Percentiles rank a stretch among this genome's conserved stretches.
phyloP scores from a whole-genome alignment of 2,113 vertebrate species.

The Zapus hudsonius region DNA sequence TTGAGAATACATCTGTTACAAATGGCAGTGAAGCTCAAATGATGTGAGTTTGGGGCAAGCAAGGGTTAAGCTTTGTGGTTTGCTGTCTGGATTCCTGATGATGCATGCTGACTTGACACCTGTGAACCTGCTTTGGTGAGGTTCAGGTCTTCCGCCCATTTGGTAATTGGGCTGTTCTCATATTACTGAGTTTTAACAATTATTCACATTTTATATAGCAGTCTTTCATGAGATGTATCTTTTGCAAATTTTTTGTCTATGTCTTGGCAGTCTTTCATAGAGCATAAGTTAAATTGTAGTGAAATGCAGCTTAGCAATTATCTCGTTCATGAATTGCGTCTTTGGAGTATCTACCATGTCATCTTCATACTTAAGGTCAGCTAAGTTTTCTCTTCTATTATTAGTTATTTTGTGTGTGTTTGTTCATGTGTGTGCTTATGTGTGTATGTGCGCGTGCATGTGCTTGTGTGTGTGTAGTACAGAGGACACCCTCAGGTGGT shows the following conservation, averaged over 20 bases:
- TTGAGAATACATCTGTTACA: background rate
- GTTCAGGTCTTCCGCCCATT: too few species aligned
- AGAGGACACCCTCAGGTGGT: too few species aligned
- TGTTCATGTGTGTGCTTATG: too few species aligned
- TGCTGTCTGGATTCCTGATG: constrained; percentile 19
- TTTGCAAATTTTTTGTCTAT: too few species aligned
- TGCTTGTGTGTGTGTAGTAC: too few species aligned
- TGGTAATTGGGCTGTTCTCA: too few species aligned
- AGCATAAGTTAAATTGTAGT: background rate
- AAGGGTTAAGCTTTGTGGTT: background rate
- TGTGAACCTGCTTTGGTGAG: background rate
- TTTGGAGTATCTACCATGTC: background rate
- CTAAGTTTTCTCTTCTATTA: too few species aligned
- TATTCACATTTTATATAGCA: too few species aligned
- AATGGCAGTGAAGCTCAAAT: background rate
- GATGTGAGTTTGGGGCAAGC: background rate
- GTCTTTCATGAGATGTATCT: too few species aligned
- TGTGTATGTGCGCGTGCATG: too few species aligned
- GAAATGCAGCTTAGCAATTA: background rate
- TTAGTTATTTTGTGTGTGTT: too few species aligned
- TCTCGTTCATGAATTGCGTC: background rate
- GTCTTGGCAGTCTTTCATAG: background rate
- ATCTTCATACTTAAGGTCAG: background rate
- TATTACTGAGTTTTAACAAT: too few species aligned
- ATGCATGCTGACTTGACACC: background rate